Evolutionary conservation across 37 sponge, comb jelly and placozoan genomes (phyloP).

Genomic region (Lycopodina hypogea): DNA sequence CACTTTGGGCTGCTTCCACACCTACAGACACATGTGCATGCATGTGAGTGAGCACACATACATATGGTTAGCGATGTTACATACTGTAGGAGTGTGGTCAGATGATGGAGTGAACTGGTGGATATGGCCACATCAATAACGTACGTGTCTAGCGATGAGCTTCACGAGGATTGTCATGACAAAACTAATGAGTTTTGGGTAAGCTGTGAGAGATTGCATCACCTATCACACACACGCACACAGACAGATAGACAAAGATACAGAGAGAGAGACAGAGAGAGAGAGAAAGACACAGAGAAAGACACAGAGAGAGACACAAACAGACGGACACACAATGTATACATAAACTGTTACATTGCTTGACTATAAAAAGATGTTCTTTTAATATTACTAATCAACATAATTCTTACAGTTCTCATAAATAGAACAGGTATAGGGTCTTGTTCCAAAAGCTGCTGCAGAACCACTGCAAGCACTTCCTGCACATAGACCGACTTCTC

Average conservation of each 20-base stretch:
- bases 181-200: conserved; percentile 80
- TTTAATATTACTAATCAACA: neutral
- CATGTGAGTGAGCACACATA: neutral
- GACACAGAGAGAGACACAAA: neutral
- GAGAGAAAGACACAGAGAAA: no score
- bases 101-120: neutral
- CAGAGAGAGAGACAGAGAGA: no score
- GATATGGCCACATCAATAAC: neutral
- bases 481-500: conserved; percentile 85
- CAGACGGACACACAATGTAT: neutral
- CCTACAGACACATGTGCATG: conserved; percentile 29
- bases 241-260: no score
- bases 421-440: conserved; percentile 90
- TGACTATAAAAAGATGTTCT: neutral
- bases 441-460: conserved; percentile 90
- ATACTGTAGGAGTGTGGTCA: neutral
- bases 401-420: conserved; percentile 90
- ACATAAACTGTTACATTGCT: neutral
- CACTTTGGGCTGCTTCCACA: conserved; percentile 93
- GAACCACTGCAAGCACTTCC: conserved; percentile 87
- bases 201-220: conserved; percentile 79
- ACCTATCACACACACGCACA: conserved; percentile 56
- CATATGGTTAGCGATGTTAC: neutral
- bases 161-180: conserved; percentile 82
- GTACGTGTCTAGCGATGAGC: conserved; percentile 86